Conservation (phyloP, 2,797 vertebrate species). For the Apogon hyalosoma region DNA sequence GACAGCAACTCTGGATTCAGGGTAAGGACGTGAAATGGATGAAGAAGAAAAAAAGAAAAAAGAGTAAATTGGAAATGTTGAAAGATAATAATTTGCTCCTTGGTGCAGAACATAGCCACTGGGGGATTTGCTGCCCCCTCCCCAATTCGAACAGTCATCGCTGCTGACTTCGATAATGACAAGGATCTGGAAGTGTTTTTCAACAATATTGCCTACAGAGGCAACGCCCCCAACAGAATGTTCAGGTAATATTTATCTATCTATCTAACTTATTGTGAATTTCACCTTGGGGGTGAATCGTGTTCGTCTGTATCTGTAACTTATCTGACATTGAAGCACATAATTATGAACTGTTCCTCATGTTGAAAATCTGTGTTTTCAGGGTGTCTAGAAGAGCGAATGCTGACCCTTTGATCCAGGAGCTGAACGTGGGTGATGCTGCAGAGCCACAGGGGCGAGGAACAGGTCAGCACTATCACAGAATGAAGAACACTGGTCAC, state of each 20-base stretch:
- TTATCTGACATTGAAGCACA: no score
- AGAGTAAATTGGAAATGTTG: not conserved
- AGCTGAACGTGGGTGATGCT: constrained; percentile 91
- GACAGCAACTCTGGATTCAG: constrained; percentile 84
- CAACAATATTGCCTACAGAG: constrained; percentile 94
- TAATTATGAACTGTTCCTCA: no score
- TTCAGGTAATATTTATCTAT: constrained; percentile 85
- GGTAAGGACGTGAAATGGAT: constrained; percentile 78
- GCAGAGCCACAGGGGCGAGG: constrained; percentile 89
- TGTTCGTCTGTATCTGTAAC: no score
- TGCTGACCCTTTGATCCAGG: constrained; percentile 88
- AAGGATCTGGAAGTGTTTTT: constrained; percentile 95
- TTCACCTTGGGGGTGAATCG: no score
- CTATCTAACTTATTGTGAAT: not conserved
- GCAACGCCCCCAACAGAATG: constrained; percentile 89
- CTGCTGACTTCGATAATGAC: constrained; percentile 95
- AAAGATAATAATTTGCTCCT: not conserved
- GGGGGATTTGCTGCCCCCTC: constrained; percentile 89
- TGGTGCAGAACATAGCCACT: constrained; percentile 88
- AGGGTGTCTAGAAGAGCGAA: constrained; percentile 88
- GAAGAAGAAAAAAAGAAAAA: not conserved
- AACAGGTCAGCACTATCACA: constrained; percentile 85
- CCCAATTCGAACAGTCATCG: constrained; percentile 91
- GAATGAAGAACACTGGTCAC: not conserved
- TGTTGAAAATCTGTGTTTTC: constrained; percentile 14